Conservation (phyloP, 2,888 invertebrate species). For the Masnerella sp. region DNA sequence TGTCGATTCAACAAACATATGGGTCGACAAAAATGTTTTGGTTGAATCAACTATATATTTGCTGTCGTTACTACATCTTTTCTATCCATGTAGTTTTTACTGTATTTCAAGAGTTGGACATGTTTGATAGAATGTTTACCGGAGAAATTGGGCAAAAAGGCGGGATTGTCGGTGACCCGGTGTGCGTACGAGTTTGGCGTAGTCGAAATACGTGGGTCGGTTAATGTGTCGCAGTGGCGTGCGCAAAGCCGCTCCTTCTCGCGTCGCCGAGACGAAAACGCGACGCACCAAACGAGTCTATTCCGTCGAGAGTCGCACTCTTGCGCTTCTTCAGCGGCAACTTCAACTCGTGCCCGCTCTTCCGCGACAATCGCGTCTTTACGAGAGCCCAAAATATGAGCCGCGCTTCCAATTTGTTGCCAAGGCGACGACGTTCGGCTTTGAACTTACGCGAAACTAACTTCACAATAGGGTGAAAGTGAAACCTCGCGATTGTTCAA, state of each 20-base stretch:
- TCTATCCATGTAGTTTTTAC: too few relatives aligned
- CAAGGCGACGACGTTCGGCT: constrained; percentile 21
- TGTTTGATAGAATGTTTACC: too few relatives aligned
- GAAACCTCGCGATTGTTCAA: constrained; percentile 29
- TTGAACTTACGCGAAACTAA: constrained; percentile 35
- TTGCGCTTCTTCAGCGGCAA: constrained; percentile 22
- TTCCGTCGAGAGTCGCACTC: constrained; percentile 15
- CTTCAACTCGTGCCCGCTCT: constrained; percentile 4
- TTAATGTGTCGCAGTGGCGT: constrained; percentile 30
- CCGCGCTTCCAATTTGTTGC: constrained; percentile 27
- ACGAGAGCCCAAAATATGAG: constrained; percentile 29
- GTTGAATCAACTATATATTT: too few relatives aligned
- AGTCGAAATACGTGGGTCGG: constrained; percentile 22
- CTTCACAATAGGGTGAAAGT: constrained; percentile 41
- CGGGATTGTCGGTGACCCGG: too few relatives aligned
- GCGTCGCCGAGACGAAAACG: constrained; percentile 25
- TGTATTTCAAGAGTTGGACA: too few relatives aligned
- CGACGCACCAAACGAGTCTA: constrained; percentile 24
- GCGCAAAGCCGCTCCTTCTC: constrained; percentile 24
- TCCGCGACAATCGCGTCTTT: constrained; percentile 24
- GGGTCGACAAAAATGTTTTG: too few relatives aligned
- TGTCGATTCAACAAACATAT: too few relatives aligned
- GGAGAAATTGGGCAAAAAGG: too few relatives aligned
- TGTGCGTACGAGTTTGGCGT: too few relatives aligned
- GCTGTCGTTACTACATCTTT: too few relatives aligned